Evolutionary conservation across 2,113 vertebrate genomes (phyloP).

Genomic region (Maccullochella peelii): DNA sequence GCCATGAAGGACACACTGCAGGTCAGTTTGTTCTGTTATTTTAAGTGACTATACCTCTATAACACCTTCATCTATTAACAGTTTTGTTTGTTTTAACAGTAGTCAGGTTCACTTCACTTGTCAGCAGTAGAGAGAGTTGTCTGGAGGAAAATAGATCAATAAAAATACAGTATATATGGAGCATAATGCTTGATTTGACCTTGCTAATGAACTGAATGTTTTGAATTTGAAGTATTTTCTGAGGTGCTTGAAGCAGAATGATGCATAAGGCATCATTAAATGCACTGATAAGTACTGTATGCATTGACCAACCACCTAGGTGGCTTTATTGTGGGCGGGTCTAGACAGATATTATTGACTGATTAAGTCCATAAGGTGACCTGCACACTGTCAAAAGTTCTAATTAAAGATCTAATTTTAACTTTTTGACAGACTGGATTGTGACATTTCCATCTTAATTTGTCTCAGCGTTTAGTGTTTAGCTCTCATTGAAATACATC

Average conservation of each 20-base stretch:
- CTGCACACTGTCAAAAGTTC: slow-evolving; percentile 25
- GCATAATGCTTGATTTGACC: not conserved
- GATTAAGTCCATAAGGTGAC: slow-evolving; percentile 60
- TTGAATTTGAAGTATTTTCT: not conserved
- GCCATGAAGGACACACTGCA: not conserved
- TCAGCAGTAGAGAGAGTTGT: not conserved
- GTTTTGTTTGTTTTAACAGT: not conserved
- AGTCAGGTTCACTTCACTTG: not conserved
- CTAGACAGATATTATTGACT: slow-evolving; percentile 58
- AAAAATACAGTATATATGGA: not conserved
- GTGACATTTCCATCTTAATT: slow-evolving; percentile 24
- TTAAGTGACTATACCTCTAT: not conserved
- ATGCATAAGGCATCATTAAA: slow-evolving; percentile 18
- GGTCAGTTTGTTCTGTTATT: not conserved
- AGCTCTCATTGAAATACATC: slow-evolving; percentile 31
- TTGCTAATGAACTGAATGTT: not conserved
- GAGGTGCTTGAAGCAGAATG: not conserved
- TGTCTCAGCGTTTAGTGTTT: slow-evolving; percentile 29
- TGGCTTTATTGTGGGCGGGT: slow-evolving; percentile 29
- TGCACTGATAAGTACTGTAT: not conserved
- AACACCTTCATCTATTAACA: not conserved
- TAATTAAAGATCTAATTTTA: slow-evolving; percentile 21
- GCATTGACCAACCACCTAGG: not conserved
- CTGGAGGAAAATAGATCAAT: not conserved
- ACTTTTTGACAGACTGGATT: slow-evolving; percentile 34